Conservation (phyloP, 2,113 vertebrate genomes). For the Pygoscelis antarcticus region DNA sequence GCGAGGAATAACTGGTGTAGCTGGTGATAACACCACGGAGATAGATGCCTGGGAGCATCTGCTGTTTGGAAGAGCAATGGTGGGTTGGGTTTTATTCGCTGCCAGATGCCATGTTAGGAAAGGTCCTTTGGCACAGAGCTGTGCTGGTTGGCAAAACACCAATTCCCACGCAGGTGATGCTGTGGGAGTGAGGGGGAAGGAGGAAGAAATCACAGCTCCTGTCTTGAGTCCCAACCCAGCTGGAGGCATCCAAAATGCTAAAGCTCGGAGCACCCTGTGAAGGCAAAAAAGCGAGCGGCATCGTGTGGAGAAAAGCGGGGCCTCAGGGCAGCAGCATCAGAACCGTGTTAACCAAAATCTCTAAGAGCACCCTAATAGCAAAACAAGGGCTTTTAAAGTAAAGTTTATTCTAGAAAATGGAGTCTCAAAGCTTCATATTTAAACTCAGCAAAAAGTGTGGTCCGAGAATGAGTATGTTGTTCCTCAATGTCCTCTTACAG, state of each 20-base stretch:
- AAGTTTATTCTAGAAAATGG: neutral
- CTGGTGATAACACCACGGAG: neutral
- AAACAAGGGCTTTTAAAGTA: neutral
- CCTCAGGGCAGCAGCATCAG: neutral
- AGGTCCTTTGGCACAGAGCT: neutral
- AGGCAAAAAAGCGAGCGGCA: neutral
- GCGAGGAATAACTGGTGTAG: neutral
- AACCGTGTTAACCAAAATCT: neutral
- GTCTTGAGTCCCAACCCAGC: neutral
- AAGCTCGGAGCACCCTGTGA: fast-evolving
- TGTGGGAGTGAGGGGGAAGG: neutral
- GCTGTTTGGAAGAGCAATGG: fast-evolving
- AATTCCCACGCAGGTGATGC: fast-evolving
- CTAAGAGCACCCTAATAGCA: neutral
- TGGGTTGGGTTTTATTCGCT: neutral
- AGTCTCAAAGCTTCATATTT: neutral
- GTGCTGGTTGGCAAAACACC: fast-evolving
- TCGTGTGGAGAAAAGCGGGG: neutral
- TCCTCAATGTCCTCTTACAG: neutral
- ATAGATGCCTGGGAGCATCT: neutral
- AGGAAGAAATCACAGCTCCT: neutral
- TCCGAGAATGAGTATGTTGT: fast-evolving
- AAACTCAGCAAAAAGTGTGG: neutral
- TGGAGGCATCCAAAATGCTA: neutral
- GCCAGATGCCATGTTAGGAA: neutral